Conservation (phyloP, 2,888 invertebrate genomes). For the Pyrocoelia pectoralis region DNA sequence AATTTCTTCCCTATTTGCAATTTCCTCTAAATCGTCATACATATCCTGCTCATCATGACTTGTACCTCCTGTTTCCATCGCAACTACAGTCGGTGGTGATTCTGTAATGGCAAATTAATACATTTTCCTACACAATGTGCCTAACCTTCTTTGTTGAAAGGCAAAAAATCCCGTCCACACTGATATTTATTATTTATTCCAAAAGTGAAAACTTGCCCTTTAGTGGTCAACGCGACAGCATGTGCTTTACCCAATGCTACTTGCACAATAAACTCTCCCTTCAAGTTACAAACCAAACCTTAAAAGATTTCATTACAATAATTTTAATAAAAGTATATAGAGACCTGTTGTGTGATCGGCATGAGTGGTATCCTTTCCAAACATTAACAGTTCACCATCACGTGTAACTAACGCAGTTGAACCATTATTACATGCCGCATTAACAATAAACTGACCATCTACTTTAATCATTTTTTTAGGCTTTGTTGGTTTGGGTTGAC, state of each 20-base stretch:
- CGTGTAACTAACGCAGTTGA: conserved; percentile 92
- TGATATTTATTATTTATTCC: conserved; percentile 98
- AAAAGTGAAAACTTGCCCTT: conserved; percentile 93
- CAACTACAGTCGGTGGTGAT: conserved; percentile 53
- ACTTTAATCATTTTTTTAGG: conserved; percentile 92
- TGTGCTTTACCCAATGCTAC: conserved; percentile 96
- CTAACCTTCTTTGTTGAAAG: conserved; percentile 68
- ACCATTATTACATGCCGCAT: conserved; percentile 93
- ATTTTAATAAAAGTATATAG: too few relatives aligned
- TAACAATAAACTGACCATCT: conserved; percentile 83
- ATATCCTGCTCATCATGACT: conserved; percentile 61
- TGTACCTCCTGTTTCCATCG: conserved; percentile 66
- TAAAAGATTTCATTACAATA: too few relatives aligned
- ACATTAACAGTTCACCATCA: conserved; percentile 90
- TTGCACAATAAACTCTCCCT: conserved; percentile 62
- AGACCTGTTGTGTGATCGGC: conserved; percentile 73
- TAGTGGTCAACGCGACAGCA: conserved; percentile 85
- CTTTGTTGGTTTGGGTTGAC: conserved; percentile 89
- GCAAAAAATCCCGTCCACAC: conserved; percentile 86
- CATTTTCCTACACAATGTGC: not conserved
- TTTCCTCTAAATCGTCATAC: conserved; percentile 65
- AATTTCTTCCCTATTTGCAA: conserved; percentile 61
- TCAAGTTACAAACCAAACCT: conserved; percentile 55
- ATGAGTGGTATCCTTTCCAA: conserved; percentile 91
- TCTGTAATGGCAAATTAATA: conserved; percentile 32